These are phyloP conservation scores for Penaeus chinensis DNA, from an alignment of 1,140 invertebrate species.

Conservation along the genomic window DNA sequence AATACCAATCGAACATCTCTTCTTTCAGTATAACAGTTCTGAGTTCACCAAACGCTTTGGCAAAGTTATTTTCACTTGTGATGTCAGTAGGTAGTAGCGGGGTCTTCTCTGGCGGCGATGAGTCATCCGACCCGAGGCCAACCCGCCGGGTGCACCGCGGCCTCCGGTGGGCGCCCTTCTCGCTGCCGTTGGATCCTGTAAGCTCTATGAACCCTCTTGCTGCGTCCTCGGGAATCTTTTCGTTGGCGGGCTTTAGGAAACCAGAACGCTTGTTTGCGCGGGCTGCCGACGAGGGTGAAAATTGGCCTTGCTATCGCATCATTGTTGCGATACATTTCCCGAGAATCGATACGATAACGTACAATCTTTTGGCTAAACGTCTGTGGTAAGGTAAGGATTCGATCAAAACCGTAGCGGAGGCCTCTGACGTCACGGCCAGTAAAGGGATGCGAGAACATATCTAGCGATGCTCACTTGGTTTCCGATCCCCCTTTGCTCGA, in stretches of 20 bases:
- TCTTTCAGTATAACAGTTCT: too few species aligned
- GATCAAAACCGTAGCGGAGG: not conserved
- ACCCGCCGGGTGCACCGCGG: conserved; percentile 22
- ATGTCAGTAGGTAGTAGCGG: conserved; percentile 12
- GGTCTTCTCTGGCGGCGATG: conserved; percentile 34
- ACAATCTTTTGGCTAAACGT: not conserved
- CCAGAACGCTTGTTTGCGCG: not conserved
- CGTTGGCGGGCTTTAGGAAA: not conserved
- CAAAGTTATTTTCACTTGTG: conserved; percentile 18
- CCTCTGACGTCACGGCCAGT: too few species aligned
- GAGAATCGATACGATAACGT: conserved; percentile 19
- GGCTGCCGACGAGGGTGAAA: not conserved
- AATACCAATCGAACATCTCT: too few species aligned
- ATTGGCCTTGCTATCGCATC: not conserved
- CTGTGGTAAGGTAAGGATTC: not conserved
- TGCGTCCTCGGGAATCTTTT: not conserved
- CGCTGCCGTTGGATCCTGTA: not conserved
- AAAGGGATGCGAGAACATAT: not conserved
- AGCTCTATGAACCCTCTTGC: conserved; percentile 4
- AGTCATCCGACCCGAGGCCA: conserved; percentile 30
- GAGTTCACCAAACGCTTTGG: too few species aligned
- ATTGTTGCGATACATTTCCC: conserved; percentile 13
- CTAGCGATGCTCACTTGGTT: conserved; percentile 2
- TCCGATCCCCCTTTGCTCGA: not conserved
- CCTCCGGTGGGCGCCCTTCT: conserved; percentile 4